Conservation (phyloP, 1,140 invertebrate species). For the Rhyacophila brunnea region DNA sequence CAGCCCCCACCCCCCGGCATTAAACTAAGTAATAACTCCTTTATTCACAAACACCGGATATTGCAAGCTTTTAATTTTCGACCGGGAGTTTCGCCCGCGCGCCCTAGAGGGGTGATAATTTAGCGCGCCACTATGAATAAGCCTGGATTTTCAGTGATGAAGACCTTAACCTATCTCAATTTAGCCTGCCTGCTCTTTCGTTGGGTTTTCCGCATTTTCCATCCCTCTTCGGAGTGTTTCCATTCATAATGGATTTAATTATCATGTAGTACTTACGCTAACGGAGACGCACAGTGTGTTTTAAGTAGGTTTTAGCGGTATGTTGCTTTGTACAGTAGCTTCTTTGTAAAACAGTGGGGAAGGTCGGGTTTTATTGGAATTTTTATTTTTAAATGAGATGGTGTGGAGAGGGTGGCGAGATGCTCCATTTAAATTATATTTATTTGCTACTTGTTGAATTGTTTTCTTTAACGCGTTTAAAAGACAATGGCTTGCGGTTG, state of each 20-base stretch:
- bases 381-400: constrained; percentile 5
- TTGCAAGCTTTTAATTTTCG: constrained; percentile 27
- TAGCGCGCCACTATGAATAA: constrained; percentile 29
- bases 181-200: background rate
- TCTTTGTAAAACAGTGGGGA: constrained; percentile 8
- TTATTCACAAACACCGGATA: constrained; percentile 33
- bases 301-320: constrained; percentile 8
- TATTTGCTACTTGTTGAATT: constrained; percentile 30
- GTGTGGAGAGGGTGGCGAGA: background rate
- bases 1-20: constrained; percentile 13
- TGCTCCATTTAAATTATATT: constrained; percentile 27
- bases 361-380: constrained; percentile 17
- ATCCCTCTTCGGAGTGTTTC: constrained; percentile 15
- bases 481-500: background rate
- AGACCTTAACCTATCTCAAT: constrained; percentile 31
- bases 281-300: background rate
- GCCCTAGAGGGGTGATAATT: constrained; percentile 24
- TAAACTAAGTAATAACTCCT: constrained; percentile 29
- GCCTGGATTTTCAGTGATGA: constrained; percentile 29
- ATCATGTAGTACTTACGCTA: constrained; percentile 20
- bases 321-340: too few species aligned
- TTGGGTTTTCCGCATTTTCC: background rate
- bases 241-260: constrained; percentile 38
- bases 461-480: background rate
- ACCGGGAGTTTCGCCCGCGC: constrained; percentile 3